phyloP scores from a whole-genome alignment of 2,888 invertebrate genomes.

The Philereme vetulata region DNA sequence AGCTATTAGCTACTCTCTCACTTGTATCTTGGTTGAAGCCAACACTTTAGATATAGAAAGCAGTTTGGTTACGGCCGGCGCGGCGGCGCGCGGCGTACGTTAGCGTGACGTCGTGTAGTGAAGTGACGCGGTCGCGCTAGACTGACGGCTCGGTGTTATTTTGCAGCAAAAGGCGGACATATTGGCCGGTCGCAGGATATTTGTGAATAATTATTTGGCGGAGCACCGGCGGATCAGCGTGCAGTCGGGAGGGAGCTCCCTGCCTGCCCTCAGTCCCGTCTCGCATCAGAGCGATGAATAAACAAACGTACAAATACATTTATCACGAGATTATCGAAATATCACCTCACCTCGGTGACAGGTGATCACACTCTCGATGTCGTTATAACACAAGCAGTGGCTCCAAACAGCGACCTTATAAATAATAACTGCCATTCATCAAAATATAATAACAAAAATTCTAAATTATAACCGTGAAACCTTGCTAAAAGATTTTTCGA shows the following conservation, averaged over 20 bases:
- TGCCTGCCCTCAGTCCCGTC: constrained; percentile 80
- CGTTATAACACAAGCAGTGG: constrained; percentile 14
- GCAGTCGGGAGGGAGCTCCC: constrained; percentile 80
- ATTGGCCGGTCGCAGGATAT: constrained; percentile 83
- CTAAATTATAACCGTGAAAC: constrained; percentile 38
- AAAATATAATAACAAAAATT: constrained; percentile 28
- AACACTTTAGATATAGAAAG: constrained; percentile 46
- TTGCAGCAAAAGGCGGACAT: constrained; percentile 85
- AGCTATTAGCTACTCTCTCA: constrained; percentile 42
- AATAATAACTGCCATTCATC: constrained; percentile 33
- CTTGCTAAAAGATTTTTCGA: constrained; percentile 37
- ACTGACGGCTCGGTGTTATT: constrained; percentile 77
- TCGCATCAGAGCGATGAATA: constrained; percentile 83
- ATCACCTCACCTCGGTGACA: constrained; percentile 8
- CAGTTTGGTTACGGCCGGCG: constrained; percentile 64
- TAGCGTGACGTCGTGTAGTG: constrained; percentile 28
- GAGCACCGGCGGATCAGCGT: constrained; percentile 84
- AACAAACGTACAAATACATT: constrained; percentile 43
- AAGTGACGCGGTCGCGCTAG: constrained; percentile 46
- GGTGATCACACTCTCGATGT: constrained; percentile 2
- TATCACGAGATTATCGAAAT: constrained; percentile 18
- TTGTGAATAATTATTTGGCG: constrained; percentile 85
- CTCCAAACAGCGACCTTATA: constrained; percentile 19
- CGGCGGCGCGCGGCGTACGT: constrained; percentile 8
- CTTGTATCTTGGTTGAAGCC: constrained; percentile 29